phyloP scores from a whole-genome alignment of 1,140 invertebrate genomes.

The Cataglyphis hispanica region DNA sequence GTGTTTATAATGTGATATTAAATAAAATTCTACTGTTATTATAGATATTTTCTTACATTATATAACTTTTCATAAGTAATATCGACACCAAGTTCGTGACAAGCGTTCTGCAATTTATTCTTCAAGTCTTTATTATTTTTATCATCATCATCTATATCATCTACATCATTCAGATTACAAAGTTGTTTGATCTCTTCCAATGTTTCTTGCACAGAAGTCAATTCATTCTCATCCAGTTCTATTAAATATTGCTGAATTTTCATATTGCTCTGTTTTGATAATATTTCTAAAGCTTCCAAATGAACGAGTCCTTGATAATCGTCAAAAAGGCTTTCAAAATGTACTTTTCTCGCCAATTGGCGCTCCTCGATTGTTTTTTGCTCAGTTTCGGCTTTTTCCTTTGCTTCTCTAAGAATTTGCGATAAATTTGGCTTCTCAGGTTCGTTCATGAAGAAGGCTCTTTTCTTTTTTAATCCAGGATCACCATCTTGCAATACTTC shows the following conservation, averaged over 20 bases:
- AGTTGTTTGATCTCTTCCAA: conserved; percentile 93
- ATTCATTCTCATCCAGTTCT: conserved; percentile 86
- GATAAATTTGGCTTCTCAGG: conserved; percentile 86
- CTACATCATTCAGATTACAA: conserved; percentile 91
- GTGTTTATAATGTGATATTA: not conserved
- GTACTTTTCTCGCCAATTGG: conserved; percentile 88
- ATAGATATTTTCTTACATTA: conserved; percentile 81
- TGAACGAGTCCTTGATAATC: conserved; percentile 96
- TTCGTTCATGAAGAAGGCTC: conserved; percentile 89
- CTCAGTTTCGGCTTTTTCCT: conserved; percentile 91
- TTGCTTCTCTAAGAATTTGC: conserved; percentile 93
- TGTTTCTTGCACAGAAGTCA: conserved; percentile 91
- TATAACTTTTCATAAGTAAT: conserved; percentile 86
- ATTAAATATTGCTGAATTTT: conserved; percentile 90
- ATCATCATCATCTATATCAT: conserved; percentile 89
- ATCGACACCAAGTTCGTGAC: conserved; percentile 88
- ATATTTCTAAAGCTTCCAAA: conserved; percentile 95
- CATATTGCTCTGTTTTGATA: conserved; percentile 93
- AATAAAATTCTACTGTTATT: not conserved
- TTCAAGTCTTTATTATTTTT: conserved; percentile 85
- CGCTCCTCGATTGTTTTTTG: conserved; percentile 89
- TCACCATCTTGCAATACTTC: conserved; percentile 96
- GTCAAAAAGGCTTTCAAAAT: conserved; percentile 95
- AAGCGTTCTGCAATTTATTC: conserved; percentile 86
- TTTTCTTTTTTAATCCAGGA: conserved; percentile 94